Evolutionary conservation across 2,113 vertebrate species (phyloP), one percentile per base, ranked within the genome.

Genomic region (Corythornis cristatus): DNA sequence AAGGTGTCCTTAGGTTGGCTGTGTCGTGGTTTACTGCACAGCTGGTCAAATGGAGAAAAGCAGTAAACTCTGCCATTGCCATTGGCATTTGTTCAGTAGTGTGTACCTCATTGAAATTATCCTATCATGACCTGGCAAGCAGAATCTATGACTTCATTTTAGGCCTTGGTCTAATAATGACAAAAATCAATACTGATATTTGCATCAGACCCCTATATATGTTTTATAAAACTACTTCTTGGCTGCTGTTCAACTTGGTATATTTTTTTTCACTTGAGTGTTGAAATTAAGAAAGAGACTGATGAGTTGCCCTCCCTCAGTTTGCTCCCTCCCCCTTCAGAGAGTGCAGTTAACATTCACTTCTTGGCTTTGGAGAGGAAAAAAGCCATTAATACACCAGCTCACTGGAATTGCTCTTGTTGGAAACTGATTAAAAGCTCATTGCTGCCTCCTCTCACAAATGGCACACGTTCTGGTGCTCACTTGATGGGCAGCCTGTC

Each of bases 401-500:
- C 51, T 85, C 67, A 37, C 42, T 87, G 85, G 53, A 88, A 54
- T 87, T 80, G 71, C 54, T 88, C 54, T 58, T 57, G 78, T 76
- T 84, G 74, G 75, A 84, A 92, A 80, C 89, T 83, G 89, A 92
- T 96, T 79, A 76, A 87, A 84, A 92, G 82, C 87, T 93, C 85
- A 66, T 50, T 75, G 33, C 84, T 82, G 71, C 91, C 62, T 88
- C 0, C 0, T 84, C 74, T 93, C 2, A 1, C 78, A 73, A 87
- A 79, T 58, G 58, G 45, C 67, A 20, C 28, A 14, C 6, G 0
- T 75, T 76, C 60, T 54, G 43, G 37, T 51, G 80, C 94, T 88
- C 61, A 11, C 89, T 93, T 95, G 93, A 95, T 91, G 53, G 87
- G 51, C 91, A 94, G 82, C 78, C 75, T 93, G 71, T 84, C 3